A percentile compares a stretch with the other conserved stretches of the same genome.
These are phyloP conservation scores for Phrynosoma platyrhinos DNA, from an alignment of 2,113 vertebrate species.

Conservation along the genomic window DNA sequence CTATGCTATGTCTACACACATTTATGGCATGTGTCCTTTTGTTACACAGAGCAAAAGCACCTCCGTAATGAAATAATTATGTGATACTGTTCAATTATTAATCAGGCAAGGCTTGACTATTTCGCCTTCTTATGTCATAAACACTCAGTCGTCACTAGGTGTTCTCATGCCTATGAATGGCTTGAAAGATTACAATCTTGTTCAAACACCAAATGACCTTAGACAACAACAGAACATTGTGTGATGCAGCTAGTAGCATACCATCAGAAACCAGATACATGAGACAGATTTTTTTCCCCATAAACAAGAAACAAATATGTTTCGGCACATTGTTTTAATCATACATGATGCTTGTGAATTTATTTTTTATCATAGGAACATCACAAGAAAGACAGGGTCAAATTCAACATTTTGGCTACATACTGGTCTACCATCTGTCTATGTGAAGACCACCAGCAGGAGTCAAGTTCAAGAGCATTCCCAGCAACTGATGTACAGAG, in stretches of 20 bases:
- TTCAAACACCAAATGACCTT: constrained; percentile 64
- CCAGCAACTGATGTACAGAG: background rate
- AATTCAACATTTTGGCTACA: no score
- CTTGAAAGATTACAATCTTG: constrained; percentile 47
- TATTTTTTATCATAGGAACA: background rate
- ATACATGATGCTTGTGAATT: background rate
- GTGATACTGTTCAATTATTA: constrained; percentile 26
- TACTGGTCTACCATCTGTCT: no score
- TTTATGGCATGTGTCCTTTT: background rate
- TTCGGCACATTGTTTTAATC: background rate
- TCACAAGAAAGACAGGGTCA: no score
- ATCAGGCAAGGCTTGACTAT: background rate
- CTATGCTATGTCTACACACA: background rate
- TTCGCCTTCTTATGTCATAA: constrained; percentile 7
- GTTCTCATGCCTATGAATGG: constrained; percentile 28
- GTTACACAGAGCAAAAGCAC: background rate
- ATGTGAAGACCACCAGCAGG: no score
- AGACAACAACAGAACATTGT: background rate
- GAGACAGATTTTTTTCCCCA: rapidly evolving
- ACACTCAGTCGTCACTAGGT: constrained; percentile 13
- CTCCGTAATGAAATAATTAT: constrained; percentile 16
- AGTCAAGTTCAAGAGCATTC: no score
- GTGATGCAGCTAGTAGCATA: background rate
- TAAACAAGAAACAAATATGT: background rate
- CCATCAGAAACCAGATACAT: background rate